Base-by-base conservation (phyloP, 2,113 vertebrate genomes). In the Cololabis saira region DNA sequence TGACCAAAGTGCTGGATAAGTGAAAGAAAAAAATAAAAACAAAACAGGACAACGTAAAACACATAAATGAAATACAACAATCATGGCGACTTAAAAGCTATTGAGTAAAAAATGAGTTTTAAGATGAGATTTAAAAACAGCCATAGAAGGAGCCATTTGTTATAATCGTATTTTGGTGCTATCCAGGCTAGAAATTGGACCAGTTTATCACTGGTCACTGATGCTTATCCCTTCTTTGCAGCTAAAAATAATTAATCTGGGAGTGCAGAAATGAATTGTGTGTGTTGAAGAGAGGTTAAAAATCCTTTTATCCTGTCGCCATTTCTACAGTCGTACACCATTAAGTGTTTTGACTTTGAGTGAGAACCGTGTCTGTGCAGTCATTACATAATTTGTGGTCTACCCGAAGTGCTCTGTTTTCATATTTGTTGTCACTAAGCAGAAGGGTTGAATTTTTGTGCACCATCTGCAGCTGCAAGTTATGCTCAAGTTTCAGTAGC, bases 351-450 rank as follows among this genome's bases (percentile, higher is more conserved):
- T 70, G 59, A 48, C 40, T 68, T 18, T 45, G 62, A 19, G 59
- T 63, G 45, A 52, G 50, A 68, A 50, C 41, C 54, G 4, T 19
- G 18, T n/a, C n/a, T n/a, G n/a, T 69, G 52, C 42, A 27, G 19
- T 37, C 71, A 70, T 73, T 69, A 64, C 43, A 48, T 13, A 30
- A 57, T 57, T 65, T 74, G 81, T 80, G 69, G 76, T 79, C 78
- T 61, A 43, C 21, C 61, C 22, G 1, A 4, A 55, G 18, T 61
- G 67, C 40, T 56, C 12, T 66, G 41, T 61, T 49, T 60, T 47
- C 63, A 27, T 27, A 27, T 62, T 12, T 22, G 63, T 69, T 74
- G 18, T 71, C 43, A 11, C 17, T 44, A 27, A 83, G 71, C 58
- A 51, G 79, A 72, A 74, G 53, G 62, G 50, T 76, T 84, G 41